A percentile compares a stretch with the other conserved stretches of the same genome.
Conservation (phyloP, 2,797 vertebrate genomes). For the Amazona ochrocephala region DNA sequence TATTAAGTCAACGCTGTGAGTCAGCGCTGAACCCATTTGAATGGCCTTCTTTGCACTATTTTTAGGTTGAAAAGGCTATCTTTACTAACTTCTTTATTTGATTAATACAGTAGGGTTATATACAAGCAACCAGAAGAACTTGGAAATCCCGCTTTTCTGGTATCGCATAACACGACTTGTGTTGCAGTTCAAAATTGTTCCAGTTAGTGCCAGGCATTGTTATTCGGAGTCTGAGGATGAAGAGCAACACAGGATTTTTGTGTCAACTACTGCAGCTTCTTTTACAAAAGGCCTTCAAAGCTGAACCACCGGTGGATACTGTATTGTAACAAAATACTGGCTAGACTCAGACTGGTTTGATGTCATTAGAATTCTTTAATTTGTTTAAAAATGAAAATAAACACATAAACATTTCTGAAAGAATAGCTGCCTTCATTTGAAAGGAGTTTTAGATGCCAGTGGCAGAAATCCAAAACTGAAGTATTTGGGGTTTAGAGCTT, state of each 20-base stretch:
- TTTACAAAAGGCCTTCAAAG: background rate
- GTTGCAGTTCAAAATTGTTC: background rate
- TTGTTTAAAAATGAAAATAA: background rate
- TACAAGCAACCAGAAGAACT: background rate
- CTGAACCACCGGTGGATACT: background rate
- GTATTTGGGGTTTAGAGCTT: background rate
- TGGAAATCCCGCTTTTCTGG: background rate
- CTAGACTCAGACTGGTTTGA: background rate
- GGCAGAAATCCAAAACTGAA: background rate
- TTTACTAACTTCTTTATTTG: background rate
- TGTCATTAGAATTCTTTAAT: background rate
- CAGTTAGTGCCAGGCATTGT: background rate
- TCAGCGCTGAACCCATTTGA: background rate
- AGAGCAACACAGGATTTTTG: background rate
- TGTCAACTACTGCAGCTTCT: background rate
- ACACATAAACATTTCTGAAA: background rate
- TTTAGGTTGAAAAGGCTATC: background rate
- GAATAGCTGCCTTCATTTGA: background rate
- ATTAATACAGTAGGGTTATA: background rate
- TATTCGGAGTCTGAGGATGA: background rate
- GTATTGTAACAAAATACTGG: background rate
- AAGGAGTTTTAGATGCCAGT: background rate
- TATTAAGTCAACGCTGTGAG: background rate
- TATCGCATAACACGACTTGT: background rate
- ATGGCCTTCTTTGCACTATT: background rate